A percentile compares a stretch with the other conserved stretches of the same genome.
Conservation (phyloP, 1,140 invertebrate species). For the Eueides isabella region DNA sequence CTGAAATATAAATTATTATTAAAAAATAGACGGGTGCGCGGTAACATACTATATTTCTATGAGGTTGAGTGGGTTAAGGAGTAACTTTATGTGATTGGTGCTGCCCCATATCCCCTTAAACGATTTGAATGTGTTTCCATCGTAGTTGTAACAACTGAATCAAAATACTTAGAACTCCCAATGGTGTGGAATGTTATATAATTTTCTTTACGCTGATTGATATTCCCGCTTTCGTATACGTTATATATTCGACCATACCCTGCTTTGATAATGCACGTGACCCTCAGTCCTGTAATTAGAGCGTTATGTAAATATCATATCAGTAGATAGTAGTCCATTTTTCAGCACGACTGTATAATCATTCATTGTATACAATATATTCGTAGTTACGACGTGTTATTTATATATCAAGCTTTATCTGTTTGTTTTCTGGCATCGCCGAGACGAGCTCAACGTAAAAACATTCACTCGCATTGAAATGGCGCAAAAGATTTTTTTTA, state of each 20-base stretch:
- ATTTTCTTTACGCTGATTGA: slow-evolving; percentile 60
- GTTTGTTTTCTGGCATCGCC: slow-evolving; percentile 83
- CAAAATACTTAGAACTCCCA: slow-evolving; percentile 56
- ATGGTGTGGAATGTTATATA: slow-evolving; percentile 58
- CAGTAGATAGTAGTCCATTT: slow-evolving; percentile 30
- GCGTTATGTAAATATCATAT: slow-evolving; percentile 25
- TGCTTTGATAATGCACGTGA: slow-evolving; percentile 54
- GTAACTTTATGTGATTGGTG: slow-evolving; percentile 80
- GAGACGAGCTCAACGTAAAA: slow-evolving; percentile 65
- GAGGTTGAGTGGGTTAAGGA: slow-evolving; percentile 66
- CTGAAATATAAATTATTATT: not conserved
- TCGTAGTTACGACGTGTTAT: slow-evolving; percentile 33
- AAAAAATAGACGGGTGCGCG: not conserved
- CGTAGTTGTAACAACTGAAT: slow-evolving; percentile 57
- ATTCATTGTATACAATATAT: slow-evolving; percentile 33
- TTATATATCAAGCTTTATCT: slow-evolving; percentile 75
- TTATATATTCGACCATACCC: slow-evolving; percentile 15
- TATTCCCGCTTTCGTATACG: slow-evolving; percentile 53
- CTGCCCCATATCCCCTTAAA: slow-evolving; percentile 74
- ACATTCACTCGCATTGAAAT: slow-evolving; percentile 53
- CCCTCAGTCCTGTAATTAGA: slow-evolving; percentile 40
- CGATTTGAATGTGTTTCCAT: slow-evolving; percentile 71
- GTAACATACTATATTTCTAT: slow-evolving; percentile 46
- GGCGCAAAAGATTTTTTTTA: slow-evolving; percentile 49
- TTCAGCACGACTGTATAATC: slow-evolving; percentile 22